Base-by-base conservation (phyloP, 35 echinoderm and acorn worm genomes). In the Apostichopus californicus region DNA sequence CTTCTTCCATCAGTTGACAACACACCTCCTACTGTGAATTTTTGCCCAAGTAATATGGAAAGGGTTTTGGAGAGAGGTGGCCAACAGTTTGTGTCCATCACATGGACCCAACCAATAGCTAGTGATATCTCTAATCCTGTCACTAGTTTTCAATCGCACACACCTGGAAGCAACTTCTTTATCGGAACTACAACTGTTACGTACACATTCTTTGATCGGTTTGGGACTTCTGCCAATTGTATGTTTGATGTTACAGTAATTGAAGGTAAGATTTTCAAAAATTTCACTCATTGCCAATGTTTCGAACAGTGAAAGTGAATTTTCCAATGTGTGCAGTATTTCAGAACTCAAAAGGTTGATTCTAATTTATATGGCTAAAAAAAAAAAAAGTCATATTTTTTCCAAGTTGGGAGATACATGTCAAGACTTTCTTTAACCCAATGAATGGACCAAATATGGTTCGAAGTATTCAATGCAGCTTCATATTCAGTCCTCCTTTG, bases 81-180 rank as follows among this genome's bases (percentile, higher is more conserved):
- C 9, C 34, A 46, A 46, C 52, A 22, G 4, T 87, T 86, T 25
- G 60, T 92, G 6, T 58, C 88, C 22, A 88, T 93, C 63, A 25
- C 10, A 12, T 96, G 95, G 95, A 79, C 81, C 14, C 87, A 78
- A 86, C 95, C 95, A 55, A 23, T 64, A 18, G 94, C 86, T 53
- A 81, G 56, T n/a, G 94, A 95, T 85, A 56, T 3, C 11, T 81
- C 95, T 13, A 71, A 57, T 9, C 59, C 79, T 9, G 87, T 93
- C 22, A 90, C 81, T 21, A n/a, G 18, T 9, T 15, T 15, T 6
- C 65, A 55, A 20, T 56, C 73, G 18, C 75, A 80, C 14, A 56
- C 55, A 28, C 58, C 92, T 60, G 87, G 92, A 5, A 82, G 73
- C 68, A 55, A 57, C 34, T 95, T 95, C 85, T 95, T 95, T 60